Evolutionary conservation across 2,888 invertebrate genomes (phyloP), one percentile per base, ranked within the genome.

Genomic region (Actias luna): DNA sequence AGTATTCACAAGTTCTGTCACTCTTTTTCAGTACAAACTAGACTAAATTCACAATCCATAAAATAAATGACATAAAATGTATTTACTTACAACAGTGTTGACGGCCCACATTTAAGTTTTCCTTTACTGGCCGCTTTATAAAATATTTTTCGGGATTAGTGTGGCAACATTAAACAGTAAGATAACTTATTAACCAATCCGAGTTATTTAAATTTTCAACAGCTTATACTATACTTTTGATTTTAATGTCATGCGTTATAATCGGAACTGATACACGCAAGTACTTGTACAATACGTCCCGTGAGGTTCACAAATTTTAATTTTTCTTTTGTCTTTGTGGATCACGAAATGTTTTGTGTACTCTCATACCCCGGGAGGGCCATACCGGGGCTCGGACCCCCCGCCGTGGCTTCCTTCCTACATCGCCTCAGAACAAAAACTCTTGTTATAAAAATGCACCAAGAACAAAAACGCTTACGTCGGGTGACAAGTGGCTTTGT

Each of bases 261-360:
- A 2, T 25, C 1, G 12, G 25, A 25, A 12, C 29, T 29, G 58
- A 31, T 52, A 61, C 58, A 68, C 67, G 71, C 69, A 68, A 72
- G 77, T 73, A 75, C 74, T 70, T 70, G 75, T 75, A 74, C 74
- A 76, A 76, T 74, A 74, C 77, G 78, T 82, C 82, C 81, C 82
- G 78, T 79, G 85, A 87, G 85, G 80, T 85, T 83, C 82, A 88
- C 85, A 85, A 84, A 88, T 87, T 89, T 88, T 86, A 88, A 90
- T 88, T 88, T 88, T 91, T 83, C 89, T 92, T 92, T 92, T 92
- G 91, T 92, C 89, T 92, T 89, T 90, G 84, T 86, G 89, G 88
- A 90, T 91, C 92, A 92, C 92, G 92, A 88, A 89, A 91, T 89
- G 90, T 92, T 91, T 90, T 91, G 91, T 91, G 85, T 88, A 85